These are phyloP conservation scores for Agrypnia vestita DNA, from an alignment of 1,140 invertebrate species.

Conservation along the genomic window DNA sequence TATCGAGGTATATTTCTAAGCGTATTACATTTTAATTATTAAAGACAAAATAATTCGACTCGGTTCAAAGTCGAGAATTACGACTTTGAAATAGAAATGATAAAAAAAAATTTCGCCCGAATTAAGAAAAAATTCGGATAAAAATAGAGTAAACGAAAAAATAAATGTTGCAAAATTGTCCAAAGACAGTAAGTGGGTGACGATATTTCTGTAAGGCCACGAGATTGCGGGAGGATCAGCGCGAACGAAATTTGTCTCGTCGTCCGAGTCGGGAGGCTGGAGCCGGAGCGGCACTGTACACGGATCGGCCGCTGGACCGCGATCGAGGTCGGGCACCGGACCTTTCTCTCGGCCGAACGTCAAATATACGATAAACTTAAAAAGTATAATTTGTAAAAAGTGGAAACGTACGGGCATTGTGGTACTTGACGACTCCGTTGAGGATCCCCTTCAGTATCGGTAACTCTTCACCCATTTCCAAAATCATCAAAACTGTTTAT, in stretches of 20 bases:
- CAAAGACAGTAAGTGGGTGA: conserved; percentile 14
- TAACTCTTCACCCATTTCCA: conserved; percentile 87
- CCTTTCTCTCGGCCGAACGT: too few species aligned
- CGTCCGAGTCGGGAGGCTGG: background rate
- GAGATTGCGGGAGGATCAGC: background rate
- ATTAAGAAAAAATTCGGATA: background rate
- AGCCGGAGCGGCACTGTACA: background rate
- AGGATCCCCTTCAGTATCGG: conserved; percentile 91
- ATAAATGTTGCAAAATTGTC: conserved; percentile 5
- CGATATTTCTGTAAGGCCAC: background rate
- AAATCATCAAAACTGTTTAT: conserved; percentile 67
- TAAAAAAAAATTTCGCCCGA: too few species aligned
- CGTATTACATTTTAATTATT: too few species aligned
- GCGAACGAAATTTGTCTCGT: conserved; percentile 16
- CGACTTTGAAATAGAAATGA: too few species aligned
- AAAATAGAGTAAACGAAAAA: background rate
- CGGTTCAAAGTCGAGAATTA: too few species aligned
- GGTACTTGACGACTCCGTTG: conserved; percentile 89
- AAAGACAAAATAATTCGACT: too few species aligned
- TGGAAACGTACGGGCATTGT: conserved; percentile 90
- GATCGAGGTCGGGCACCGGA: too few species aligned
- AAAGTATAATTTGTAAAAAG: background rate
- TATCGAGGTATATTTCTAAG: too few species aligned
- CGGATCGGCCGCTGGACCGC: too few species aligned
- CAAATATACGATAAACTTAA: background rate